Base-by-base conservation (phyloP, 1,140 invertebrate genomes). In the Carcinoscorpius rotundicauda region DNA sequence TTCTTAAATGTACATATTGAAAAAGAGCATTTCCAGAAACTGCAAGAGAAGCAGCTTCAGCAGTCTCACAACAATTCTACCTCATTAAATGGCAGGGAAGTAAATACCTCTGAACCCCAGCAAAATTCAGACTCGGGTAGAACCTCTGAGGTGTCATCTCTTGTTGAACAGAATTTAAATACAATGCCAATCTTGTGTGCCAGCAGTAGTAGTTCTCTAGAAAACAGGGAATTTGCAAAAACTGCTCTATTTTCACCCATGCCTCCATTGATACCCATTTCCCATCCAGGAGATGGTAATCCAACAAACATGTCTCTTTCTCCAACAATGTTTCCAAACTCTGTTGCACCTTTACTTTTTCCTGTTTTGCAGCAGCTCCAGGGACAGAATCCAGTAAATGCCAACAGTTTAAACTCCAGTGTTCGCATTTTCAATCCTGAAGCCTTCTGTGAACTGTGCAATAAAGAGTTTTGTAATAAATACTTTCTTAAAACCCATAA, bases 401-500 rank as follows among this genome's bases (percentile, higher is more conserved):
- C 68, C 60, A 62, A 62, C 53, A 49, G 4, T 4, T 49, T 8
- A 51, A 48, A n/a, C 49, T 52, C 49, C 60, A 68, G 73, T 86
- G 6, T 88, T 55, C 79, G 88, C 69, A 94, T 96, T 69, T 95
- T 96, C 73, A 96, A 98, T 76, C 88, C 86, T 48, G 94, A 96
- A 78, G 93, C 95, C 4, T 98, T 95, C 75, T 97, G 94, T 76
- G 79, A 81, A 70, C 71, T 81, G 57, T 81, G 80, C 75, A 77
- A 80, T 64, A 75, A 79, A 66, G 77, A 81, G 71, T 79, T 81
- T 71, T 98, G 97, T 81, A 99, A 99, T 81, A 99, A 99, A 77
- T 99, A 99, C 78, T 99, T 99, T 76, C 81, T 99, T 4, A 97
- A 98, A 78, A 98, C 95, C 50, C 92, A 96, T 80, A 93, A 92